Base-by-base conservation (phyloP, 1,140 invertebrate genomes). In the Schlechtendalia chinensis region DNA sequence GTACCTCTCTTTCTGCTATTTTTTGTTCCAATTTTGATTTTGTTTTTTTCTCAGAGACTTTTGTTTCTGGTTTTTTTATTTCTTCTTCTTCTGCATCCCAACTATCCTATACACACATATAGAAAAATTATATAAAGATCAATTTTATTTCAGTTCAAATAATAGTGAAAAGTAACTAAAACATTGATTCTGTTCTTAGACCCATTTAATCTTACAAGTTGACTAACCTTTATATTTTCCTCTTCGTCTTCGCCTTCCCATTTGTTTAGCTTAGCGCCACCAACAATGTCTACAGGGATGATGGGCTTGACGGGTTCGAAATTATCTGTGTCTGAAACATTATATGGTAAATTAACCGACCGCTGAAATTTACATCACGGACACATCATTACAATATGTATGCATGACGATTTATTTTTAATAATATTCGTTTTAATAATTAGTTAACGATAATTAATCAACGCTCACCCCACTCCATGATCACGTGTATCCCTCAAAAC, bases 191-290 rank as follows among this genome's bases (percentile, higher is more conserved):
- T n/a, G n/a, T n/a, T n/a, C n/a, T n/a, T n/a, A n/a, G n/a, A n/a
- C n/a, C n/a, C n/a, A n/a, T n/a, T n/a, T n/a, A n/a, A n/a, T n/a
- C n/a, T n/a, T n/a, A n/a, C n/a, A n/a, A n/a, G n/a, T n/a, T n/a
- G n/a, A 8, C 63, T 22, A 14, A 95, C 93, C 90, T 95, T 94
- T 82, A 95, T 91, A 82, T 92, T 91, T 80, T 94, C 93, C 81
- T 93, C 92, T 83, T 94, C 93, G 85, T 96, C 94, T 85, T 96
- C 93, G 77, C 93, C 94, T 86, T 93, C 92, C 93, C 93, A 95
- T 89, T 92, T 94, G 86, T 93, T 92, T 79, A 86, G 85, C 45
- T 85, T 85, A 82, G 87, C 83, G 24, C 82, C 84, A 63, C 86
- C 84, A 53, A 86, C 85, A 58, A 85, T 83, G 82, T 86, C 85